These are phyloP conservation scores for Mayetiola destructor DNA, from an alignment of 2,888 invertebrate species.

Conservation along the genomic window DNA sequence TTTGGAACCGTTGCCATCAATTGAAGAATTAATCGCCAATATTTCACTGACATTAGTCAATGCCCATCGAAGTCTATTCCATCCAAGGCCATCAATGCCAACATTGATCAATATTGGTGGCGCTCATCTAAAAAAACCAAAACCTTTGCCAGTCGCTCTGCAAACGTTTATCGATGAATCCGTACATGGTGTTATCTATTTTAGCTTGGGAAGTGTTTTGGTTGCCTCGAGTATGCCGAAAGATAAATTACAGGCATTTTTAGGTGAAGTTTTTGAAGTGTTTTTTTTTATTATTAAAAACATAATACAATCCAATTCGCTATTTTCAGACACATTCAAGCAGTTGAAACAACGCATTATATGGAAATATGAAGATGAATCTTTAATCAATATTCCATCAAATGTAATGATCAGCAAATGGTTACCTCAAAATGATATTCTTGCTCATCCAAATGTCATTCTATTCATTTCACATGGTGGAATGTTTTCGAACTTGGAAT, in stretches of 20 bases:
- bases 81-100: conserved; percentile 35
- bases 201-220: conserved; percentile 37
- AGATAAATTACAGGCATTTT: conserved; percentile 27
- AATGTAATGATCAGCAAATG: conserved; percentile 38
- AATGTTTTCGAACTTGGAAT: conserved; percentile 35
- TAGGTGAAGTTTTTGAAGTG: neutral
- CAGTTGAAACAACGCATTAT: conserved; percentile 37
- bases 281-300: neutral
- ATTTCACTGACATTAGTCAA: conserved; percentile 39
- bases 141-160: conserved; percentile 26
- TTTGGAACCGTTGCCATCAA: conserved; percentile 26
- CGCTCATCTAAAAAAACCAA: conserved; percentile 28
- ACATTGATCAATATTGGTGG: conserved; percentile 31
- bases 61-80: conserved; percentile 37
- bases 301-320: conserved; percentile 23
- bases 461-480: conserved; percentile 38
- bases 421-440: conserved; percentile 41
- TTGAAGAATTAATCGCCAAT: conserved; percentile 36
- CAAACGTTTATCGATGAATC: conserved; percentile 32
- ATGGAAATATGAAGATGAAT: conserved; percentile 39
- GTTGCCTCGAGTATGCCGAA: conserved; percentile 35
- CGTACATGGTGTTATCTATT: conserved; percentile 35
- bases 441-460: conserved; percentile 35
- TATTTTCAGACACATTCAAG: conserved; percentile 35
- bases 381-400: conserved; percentile 29